phyloP scores from a whole-genome alignment of 2,113 vertebrate genomes.

The Syrmaticus mikado region DNA sequence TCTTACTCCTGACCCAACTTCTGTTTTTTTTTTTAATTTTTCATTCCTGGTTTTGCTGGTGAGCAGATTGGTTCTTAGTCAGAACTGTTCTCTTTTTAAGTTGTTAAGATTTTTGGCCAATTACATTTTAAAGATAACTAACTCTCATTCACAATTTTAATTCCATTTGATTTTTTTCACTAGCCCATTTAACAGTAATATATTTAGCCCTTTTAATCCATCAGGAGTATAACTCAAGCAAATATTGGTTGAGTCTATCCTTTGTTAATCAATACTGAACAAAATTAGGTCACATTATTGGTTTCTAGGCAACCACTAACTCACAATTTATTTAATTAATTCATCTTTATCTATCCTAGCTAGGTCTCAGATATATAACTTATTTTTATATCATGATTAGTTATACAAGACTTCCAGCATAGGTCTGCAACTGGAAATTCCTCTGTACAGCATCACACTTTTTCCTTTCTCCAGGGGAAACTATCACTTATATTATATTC shows the following conservation, averaged over 20 bases:
- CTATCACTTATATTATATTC: background rate
- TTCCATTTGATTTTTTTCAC: background rate
- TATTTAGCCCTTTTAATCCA: background rate
- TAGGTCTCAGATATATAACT: background rate
- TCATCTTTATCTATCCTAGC: slow-evolving; percentile 11
- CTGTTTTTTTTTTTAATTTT: background rate
- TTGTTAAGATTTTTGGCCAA: background rate
- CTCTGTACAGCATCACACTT: background rate
- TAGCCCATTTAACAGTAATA: background rate
- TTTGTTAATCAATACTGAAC: slow-evolving; percentile 14
- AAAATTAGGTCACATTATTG: slow-evolving; percentile 15
- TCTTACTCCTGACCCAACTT: background rate
- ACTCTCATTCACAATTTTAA: background rate
- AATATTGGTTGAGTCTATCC: background rate
- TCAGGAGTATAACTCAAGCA: background rate
- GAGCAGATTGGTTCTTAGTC: background rate
- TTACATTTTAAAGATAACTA: background rate
- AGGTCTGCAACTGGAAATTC: background rate
- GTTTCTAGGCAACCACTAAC: slow-evolving; percentile 42
- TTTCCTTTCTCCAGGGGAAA: background rate
- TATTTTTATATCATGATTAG: background rate
- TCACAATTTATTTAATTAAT: background rate
- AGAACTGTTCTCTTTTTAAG: background rate
- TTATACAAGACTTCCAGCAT: background rate
- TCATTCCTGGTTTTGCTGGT: background rate